These are phyloP conservation scores for Acrocephalus arundinaceus DNA, from an alignment of 2,113 vertebrate species.

Conservation along the genomic window DNA sequence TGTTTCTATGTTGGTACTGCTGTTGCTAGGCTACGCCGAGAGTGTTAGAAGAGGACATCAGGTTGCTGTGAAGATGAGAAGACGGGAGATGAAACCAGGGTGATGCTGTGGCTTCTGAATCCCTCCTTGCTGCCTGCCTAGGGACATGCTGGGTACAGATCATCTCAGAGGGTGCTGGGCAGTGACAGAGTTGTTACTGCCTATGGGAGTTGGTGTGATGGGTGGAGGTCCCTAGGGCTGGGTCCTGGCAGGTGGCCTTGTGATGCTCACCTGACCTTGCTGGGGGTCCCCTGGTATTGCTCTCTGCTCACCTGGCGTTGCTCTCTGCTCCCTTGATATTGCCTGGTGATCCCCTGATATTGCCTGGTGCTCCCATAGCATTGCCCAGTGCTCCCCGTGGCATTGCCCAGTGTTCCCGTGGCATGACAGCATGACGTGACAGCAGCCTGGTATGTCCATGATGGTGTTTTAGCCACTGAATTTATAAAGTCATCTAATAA, in stretches of 20 bases:
- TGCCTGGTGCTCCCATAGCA: rapidly evolving
- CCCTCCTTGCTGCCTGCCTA: neutral
- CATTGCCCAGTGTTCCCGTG: neutral
- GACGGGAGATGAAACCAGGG: rapidly evolving
- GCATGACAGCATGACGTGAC: neutral
- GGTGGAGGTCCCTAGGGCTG: neutral
- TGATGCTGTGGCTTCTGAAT: neutral
- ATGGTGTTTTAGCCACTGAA: neutral
- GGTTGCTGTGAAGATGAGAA: neutral
- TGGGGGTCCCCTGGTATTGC: rapidly evolving
- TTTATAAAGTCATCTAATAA: neutral
- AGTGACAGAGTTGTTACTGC: neutral
- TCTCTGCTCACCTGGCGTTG: neutral
- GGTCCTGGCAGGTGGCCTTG: neutral
- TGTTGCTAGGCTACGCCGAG: neutral
- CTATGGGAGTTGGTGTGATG: neutral
- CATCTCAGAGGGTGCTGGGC: rapidly evolving
- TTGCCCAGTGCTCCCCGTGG: neutral
- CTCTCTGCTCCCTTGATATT: neutral
- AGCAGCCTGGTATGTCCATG: neutral
- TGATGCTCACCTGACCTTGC: rapidly evolving
- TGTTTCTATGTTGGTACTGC: conserved; percentile 23
- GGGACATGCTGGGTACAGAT: neutral
- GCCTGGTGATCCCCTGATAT: neutral
- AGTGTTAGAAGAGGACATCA: neutral